Percentiles rank a stretch among this genome's conserved stretches.
These are phyloP conservation scores for Caenorhabditis japonica DNA, from an alignment of 2,888 invertebrate genomes.

Conservation along the genomic window DNA sequence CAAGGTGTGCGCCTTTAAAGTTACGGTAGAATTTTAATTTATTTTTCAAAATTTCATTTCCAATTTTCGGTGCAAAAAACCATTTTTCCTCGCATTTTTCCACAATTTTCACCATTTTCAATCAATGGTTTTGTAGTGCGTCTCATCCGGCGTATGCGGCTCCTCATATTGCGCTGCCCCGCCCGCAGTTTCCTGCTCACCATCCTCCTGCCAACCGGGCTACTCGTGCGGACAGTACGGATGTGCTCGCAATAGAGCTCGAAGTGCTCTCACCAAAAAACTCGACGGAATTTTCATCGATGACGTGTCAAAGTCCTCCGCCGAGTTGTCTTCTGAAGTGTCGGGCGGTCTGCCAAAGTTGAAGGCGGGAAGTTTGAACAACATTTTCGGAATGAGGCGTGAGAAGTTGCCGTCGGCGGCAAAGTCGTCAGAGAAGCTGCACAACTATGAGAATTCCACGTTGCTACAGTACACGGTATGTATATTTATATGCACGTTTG, in stretches of 20 bases:
- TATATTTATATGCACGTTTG: neutral
- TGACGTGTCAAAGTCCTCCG: conserved; percentile 9
- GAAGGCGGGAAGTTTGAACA: conserved; percentile 24
- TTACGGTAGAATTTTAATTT: too few species aligned
- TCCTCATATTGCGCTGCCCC: conserved; percentile 65
- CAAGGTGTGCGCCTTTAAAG: too few species aligned
- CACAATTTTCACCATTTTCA: neutral
- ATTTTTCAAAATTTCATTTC: too few species aligned
- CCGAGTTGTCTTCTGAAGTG: neutral
- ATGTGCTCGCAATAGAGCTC: conserved; percentile 73
- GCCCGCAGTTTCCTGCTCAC: conserved; percentile 52
- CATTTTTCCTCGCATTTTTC: neutral
- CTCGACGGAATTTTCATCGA: conserved; percentile 67
- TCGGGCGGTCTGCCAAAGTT: conserved; percentile 18
- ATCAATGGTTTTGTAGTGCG: conserved; percentile 60
- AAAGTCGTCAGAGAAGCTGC: neutral
- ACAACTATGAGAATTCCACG: conserved; percentile 54
- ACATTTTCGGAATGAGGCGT: conserved; percentile 59
- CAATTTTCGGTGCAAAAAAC: conserved; percentile 6
- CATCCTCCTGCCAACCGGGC: conserved; percentile 70
- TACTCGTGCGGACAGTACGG: conserved; percentile 75
- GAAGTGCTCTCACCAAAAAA: conserved; percentile 71
- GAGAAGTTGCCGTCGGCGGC: conserved; percentile 7
- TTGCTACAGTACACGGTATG: conserved; percentile 65
- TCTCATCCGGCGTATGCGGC: conserved; percentile 71